Base-by-base conservation (phyloP, 2,888 invertebrate species). In the Pharmacophagus antenor region DNA sequence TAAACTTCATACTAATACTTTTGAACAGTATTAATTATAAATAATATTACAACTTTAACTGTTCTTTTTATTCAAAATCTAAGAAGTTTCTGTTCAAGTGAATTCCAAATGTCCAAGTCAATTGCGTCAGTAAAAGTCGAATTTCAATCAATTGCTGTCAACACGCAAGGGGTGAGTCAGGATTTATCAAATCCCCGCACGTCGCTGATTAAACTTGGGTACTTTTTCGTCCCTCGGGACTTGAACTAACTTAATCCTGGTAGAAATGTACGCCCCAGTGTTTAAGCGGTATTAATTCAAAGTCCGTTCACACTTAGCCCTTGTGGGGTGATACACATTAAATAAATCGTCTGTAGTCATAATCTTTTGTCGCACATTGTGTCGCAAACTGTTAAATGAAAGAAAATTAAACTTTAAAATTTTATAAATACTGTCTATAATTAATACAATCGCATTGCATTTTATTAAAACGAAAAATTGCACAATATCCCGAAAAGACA, bases 81-180 rank as follows among this genome's bases (percentile, higher is more conserved):
- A 31, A 31, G 15, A 31, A 31, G 15, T 31, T 31, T 3, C 1
- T 3, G 41, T 42, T 42, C 15, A 18, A 42, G 15, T 42, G 8
- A n/a, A 60, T 42, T 55, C 12, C 25, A 42, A 54, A 22, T 42
- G 31, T 23, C 44, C 57, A 69, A 72, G 70, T 70, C 69, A 69
- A 73, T 70, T 66, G 68, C 67, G 64, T 63, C 67, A 70, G 73
- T 69, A 69, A 73, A 73, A 71, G 67, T 72, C 68, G 67, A 70
- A 70, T 85, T 84, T 86, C 87, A 86, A 88, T 89, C 88, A 84
- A 88, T 88, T 85, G 82, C 82, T 83, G 85, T 82, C 88, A 85
- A 84, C 87, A 84, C 81, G 80, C 76, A 80, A 82, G 79, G 88
- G 87, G 88, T 80, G 84, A 80, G 77, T 61, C 64, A 64, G 77